Evolutionary conservation across 92 coral and sea anemone genomes (phyloP).

Genomic region (Montipora capitata): DNA sequence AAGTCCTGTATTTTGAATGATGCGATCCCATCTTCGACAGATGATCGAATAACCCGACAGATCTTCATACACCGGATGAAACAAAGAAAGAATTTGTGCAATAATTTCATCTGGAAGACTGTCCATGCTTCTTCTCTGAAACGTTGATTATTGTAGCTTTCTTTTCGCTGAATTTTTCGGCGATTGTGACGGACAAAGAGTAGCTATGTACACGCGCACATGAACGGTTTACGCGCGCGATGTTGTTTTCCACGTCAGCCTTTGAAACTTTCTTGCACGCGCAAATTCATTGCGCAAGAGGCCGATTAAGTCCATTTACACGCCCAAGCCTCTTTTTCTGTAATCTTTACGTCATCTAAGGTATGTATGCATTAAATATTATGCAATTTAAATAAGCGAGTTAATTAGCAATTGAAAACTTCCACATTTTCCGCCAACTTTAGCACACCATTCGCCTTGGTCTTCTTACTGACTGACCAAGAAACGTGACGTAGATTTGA

Average conservation of each 20-base stretch:
- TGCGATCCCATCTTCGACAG: constrained; percentile 80
- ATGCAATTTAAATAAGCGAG: too few species aligned
- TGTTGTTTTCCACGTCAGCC: constrained; percentile 18
- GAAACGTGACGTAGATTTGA: too few species aligned
- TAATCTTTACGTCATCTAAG: too few species aligned
- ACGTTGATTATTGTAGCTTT: not conserved
- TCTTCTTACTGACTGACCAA: too few species aligned
- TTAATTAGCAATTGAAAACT: too few species aligned
- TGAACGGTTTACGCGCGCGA: constrained; percentile 34
- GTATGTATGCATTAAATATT: too few species aligned
- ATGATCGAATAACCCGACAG: constrained; percentile 61
- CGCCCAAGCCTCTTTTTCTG: too few species aligned
- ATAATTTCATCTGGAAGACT: constrained; percentile 81
- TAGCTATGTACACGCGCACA: constrained; percentile 15
- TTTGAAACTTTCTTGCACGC: constrained; percentile 8
- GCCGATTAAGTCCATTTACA: too few species aligned
- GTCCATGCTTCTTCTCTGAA: constrained; percentile 49
- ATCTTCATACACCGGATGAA: constrained; percentile 88
- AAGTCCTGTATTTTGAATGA: constrained; percentile 73
- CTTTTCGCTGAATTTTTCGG: not conserved
- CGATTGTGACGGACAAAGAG: constrained; percentile 31
- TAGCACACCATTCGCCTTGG: too few species aligned
- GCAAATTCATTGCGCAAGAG: not conserved
- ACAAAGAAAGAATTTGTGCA: constrained; percentile 73
- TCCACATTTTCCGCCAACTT: too few species aligned